Base-by-base conservation (phyloP, 2,888 invertebrate genomes). In the Blera fallax region DNA sequence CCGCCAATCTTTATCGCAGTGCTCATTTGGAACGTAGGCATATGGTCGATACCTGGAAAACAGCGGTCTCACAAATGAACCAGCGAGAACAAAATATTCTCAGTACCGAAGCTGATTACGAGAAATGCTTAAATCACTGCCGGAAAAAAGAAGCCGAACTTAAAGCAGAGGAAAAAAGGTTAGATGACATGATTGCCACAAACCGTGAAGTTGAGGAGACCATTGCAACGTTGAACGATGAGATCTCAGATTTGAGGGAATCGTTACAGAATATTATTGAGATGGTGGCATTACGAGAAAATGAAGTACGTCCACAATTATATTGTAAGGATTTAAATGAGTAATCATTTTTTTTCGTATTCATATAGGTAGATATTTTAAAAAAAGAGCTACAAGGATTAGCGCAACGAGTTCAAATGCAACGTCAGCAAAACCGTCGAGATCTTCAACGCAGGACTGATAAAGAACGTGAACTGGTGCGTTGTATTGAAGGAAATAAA, bases 41-140 rank as follows among this genome's bases (percentile, higher is more conserved):
- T 82, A 93, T 96, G 92, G 94, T 96, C 89, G 91, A 92, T 1
- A 96, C 95, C 88, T 96, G 96, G 96, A 94, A 95, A 56, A 93
- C 94, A 48, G 94, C 96, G 1, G 95, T 96, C 0, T 93, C 94
- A 79, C 94, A 95, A 88, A 92, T 96, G 88, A 93, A 95, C 21
- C 95, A 95, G 88, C 93, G 96, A 0, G 96, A 96, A 88, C 92
- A 92, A 5, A 95, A 95, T 52, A 96, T 96, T 73, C 92, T 94
- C 52, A 90, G 93, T 88, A 90, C 93, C 85, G 93, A 94, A 93
- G 92, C 73, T 8, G 89, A 90, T 8, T 88, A 89, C 21, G 85
- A 88, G 1, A 77, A 72, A 7, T 81, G 90, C n/a, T 88, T 89
- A 7, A 89, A 89, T 18, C 74, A 89, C 7, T 89, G 91, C 0